phyloP scores from a whole-genome alignment of 2,888 invertebrate genomes.

The Macrosoma leucophasiata region DNA sequence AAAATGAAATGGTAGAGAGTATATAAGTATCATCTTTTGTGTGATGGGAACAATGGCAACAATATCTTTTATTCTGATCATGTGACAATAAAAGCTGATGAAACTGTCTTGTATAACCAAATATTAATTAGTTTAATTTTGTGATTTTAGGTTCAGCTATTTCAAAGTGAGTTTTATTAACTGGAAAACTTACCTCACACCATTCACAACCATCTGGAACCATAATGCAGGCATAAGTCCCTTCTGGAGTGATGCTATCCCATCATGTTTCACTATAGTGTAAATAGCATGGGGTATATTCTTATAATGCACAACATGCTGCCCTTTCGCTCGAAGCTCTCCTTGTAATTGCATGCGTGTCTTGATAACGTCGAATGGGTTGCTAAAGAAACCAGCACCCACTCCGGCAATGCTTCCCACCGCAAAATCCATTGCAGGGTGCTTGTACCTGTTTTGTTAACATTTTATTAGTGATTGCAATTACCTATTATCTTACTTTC shows the following conservation, averaged over 20 bases:
- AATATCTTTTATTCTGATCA: too few relatives aligned
- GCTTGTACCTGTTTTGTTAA: too few relatives aligned
- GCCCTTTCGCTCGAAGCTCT: conserved; percentile 82
- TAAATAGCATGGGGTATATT: conserved; percentile 89
- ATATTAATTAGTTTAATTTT: too few relatives aligned
- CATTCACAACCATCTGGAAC: conserved; percentile 83
- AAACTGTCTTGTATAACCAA: too few relatives aligned
- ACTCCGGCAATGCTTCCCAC: conserved; percentile 85
- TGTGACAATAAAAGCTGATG: too few relatives aligned
- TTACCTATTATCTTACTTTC: too few relatives aligned
- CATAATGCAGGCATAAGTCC: conserved; percentile 89
- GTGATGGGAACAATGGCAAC: too few relatives aligned
- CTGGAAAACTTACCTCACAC: conserved; percentile 68
- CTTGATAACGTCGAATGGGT: conserved; percentile 93
- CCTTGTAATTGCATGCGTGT: conserved; percentile 92
- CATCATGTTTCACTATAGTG: conserved; percentile 84
- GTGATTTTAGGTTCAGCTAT: too few relatives aligned
- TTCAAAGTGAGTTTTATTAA: too few relatives aligned
- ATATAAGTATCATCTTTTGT: too few relatives aligned
- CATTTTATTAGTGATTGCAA: too few relatives aligned
- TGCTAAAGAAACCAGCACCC: conserved; percentile 88
- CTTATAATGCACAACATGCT: conserved; percentile 76
- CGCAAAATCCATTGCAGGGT: conserved; percentile 83
- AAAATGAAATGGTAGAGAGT: too few relatives aligned
- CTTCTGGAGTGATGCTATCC: conserved; percentile 82